phyloP scores from a whole-genome alignment of 2,113 vertebrate species.

The Spermophilus dauricus region DNA sequence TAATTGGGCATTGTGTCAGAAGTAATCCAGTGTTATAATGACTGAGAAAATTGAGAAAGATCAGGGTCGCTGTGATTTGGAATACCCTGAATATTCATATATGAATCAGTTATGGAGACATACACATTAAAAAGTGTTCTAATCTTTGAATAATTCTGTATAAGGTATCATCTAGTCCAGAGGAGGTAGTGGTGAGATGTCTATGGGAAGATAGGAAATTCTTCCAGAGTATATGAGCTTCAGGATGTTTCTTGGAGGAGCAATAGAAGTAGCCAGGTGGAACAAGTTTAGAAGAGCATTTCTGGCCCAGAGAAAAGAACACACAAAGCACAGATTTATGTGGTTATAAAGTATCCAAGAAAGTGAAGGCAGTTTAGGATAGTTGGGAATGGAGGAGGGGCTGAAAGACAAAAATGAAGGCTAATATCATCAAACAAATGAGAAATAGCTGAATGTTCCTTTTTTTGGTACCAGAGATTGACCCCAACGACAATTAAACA shows the following conservation, averaged over 20 bases:
- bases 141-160: not conserved
- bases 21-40: not conserved
- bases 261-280: not conserved
- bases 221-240: not conserved
- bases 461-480: too few species aligned
- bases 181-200: not conserved
- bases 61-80: not conserved
- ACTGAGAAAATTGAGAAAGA: not conserved
- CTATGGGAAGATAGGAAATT: not conserved
- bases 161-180: not conserved
- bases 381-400: not conserved
- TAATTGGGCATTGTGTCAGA: not conserved
- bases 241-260: not conserved
- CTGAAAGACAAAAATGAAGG: not conserved
- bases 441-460: not conserved
- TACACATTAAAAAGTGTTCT: not conserved
- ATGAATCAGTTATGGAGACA: not conserved
- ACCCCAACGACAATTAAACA: too few species aligned
- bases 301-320: not conserved
- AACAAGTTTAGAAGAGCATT: not conserved
- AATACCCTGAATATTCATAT: not conserved
- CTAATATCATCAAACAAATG: not conserved
- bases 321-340: not conserved
- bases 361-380: not conserved
- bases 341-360: too few species aligned